Conservation (phyloP, 1,140 invertebrate species). For the Hermatobates lingyangjiaoensis region DNA sequence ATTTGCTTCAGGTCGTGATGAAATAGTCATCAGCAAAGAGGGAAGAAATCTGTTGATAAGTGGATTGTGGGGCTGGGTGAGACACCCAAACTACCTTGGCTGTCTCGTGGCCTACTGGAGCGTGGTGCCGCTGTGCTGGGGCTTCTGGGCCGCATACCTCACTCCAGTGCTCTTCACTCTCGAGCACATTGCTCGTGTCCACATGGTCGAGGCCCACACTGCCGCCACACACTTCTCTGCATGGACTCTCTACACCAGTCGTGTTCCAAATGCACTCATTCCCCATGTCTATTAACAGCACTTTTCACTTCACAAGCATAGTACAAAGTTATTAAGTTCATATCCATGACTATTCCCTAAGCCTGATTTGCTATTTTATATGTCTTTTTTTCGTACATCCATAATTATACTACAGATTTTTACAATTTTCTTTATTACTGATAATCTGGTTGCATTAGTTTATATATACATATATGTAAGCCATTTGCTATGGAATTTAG, state of each 20-base stretch:
- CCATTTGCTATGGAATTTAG: too few relatives aligned
- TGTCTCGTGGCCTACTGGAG: neutral
- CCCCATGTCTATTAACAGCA: neutral
- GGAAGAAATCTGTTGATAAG: neutral
- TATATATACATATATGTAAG: too few relatives aligned
- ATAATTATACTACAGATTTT: too few relatives aligned
- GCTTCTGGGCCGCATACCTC: neutral
- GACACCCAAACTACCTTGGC: slow-evolving; percentile 1
- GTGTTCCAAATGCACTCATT: neutral
- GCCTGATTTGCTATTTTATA: too few relatives aligned
- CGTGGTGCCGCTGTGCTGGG: neutral
- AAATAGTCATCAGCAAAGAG: neutral
- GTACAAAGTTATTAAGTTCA: too few relatives aligned
- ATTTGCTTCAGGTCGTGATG: neutral
- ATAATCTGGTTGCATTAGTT: too few relatives aligned
- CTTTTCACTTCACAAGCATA: too few relatives aligned
- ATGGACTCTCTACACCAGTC: neutral
- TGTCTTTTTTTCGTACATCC: too few relatives aligned
- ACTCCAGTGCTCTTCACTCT: neutral
- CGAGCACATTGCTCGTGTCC: neutral
- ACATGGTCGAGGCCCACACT: neutral
- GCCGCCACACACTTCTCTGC: neutral
- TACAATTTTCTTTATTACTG: too few relatives aligned
- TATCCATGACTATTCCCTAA: too few relatives aligned
- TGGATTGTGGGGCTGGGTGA: neutral